Conservation (phyloP, 2,888 invertebrate genomes). For the Eupelmus urozonus region DNA sequence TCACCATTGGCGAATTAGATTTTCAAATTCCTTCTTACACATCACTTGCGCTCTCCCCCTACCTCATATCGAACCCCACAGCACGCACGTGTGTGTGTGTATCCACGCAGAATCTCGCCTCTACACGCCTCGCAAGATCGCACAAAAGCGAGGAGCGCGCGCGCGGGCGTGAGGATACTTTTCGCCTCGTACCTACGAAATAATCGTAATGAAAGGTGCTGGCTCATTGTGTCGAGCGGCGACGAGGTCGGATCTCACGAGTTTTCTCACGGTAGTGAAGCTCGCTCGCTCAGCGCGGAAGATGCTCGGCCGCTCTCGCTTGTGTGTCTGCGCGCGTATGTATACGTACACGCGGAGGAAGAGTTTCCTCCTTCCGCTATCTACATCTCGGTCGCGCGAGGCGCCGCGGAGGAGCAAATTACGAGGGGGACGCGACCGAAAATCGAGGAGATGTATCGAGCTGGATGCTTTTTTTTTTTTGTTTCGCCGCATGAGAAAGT, state of each 20-base stretch:
- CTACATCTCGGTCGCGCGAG: slow-evolving; percentile 40
- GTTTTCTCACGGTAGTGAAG: slow-evolving; percentile 56
- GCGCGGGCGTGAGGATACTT: slow-evolving; percentile 31
- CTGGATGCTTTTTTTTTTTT: neutral
- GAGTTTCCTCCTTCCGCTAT: slow-evolving; percentile 56
- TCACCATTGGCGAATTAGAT: slow-evolving; percentile 22
- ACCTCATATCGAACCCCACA: neutral
- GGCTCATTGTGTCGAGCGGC: slow-evolving; percentile 47
- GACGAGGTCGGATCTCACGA: slow-evolving; percentile 55
- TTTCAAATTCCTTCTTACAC: slow-evolving; percentile 25
- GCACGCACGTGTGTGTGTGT: neutral
- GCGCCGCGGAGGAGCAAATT: slow-evolving; percentile 52
- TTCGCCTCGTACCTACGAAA: slow-evolving; percentile 34
- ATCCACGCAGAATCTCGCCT: neutral
- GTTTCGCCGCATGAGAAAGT: slow-evolving; percentile 4
- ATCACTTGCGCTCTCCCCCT: neutral
- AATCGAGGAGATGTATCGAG: neutral
- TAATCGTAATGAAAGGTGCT: slow-evolving; percentile 58
- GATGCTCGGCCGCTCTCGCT: slow-evolving; percentile 37
- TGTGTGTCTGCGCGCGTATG: neutral
- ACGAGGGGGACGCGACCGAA: slow-evolving; percentile 38
- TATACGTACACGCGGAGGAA: slow-evolving; percentile 12
- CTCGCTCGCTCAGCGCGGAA: slow-evolving; percentile 32
- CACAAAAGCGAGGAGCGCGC: neutral
- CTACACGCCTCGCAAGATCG: neutral